Evolutionary conservation across 2,113 vertebrate species (phyloP).

Genomic region (Thalassoma bifasciatum): DNA sequence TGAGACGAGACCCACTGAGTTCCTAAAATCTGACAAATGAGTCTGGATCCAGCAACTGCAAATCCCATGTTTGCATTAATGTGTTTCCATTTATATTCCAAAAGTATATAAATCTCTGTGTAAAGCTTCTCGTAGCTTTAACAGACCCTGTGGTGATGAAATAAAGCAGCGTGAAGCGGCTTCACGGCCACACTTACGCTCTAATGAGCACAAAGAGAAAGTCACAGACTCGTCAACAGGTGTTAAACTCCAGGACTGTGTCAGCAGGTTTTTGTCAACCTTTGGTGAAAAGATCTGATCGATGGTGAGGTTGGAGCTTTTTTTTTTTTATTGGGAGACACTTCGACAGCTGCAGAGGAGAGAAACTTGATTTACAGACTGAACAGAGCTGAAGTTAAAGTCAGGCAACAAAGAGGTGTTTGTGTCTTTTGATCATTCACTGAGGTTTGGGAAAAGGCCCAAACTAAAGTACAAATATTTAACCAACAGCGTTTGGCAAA

Average conservation of each 20-base stretch:
- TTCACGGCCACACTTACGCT: constrained; percentile 11
- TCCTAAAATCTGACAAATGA: constrained; percentile 52
- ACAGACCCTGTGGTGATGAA: background rate
- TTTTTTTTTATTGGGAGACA: background rate
- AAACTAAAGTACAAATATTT: constrained; percentile 46
- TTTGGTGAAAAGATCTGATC: constrained; percentile 28
- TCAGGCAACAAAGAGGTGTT: constrained; percentile 28
- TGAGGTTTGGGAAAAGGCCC: constrained; percentile 7
- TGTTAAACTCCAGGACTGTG: constrained; percentile 29
- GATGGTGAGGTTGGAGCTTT: constrained; percentile 4
- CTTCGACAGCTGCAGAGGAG: constrained; percentile 2
- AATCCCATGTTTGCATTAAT: constrained; percentile 35
- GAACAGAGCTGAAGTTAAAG: constrained; percentile 3
- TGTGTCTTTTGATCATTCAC: constrained; percentile 28
- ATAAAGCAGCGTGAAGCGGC: constrained; percentile 15
- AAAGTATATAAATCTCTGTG: constrained; percentile 9
- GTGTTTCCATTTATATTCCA: constrained; percentile 20
- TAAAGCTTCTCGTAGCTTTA: background rate
- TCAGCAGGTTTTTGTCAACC: constrained; percentile 36
- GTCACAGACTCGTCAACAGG: constrained; percentile 42
- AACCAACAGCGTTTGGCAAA: constrained; percentile 13
- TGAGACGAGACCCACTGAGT: constrained; percentile 33
- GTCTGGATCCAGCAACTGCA: constrained; percentile 6
- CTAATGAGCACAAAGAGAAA: constrained; percentile 40
- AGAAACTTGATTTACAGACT: constrained; percentile 32